Percentiles rank a stretch among this genome's conserved stretches.
Evolutionary conservation across 2,888 invertebrate genomes (phyloP).

Genomic region (Drosophila infuscata): DNA sequence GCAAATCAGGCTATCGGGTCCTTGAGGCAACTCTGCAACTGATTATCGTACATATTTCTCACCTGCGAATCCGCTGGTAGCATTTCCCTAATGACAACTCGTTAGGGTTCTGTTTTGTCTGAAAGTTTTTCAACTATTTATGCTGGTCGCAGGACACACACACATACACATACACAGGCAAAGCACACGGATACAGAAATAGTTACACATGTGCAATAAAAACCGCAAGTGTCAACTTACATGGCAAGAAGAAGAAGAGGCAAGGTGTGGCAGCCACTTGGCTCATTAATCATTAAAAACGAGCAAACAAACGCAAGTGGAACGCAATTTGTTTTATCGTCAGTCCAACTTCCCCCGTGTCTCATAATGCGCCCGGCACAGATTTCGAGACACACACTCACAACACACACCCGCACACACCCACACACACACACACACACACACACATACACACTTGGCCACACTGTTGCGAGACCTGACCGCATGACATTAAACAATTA

Average conservation of each 20-base stretch:
- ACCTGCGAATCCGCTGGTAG: conserved; percentile 19
- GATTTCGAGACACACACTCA: conserved; percentile 50
- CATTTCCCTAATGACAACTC: conserved; percentile 57
- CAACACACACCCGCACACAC: conserved; percentile 17
- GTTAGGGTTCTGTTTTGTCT: conserved; percentile 52
- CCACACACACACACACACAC: conserved; percentile 26
- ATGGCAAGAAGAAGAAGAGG: conserved; percentile 17
- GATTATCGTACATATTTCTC: conserved; percentile 8
- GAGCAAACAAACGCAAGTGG: conserved; percentile 61
- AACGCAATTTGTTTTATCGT: conserved; percentile 71
- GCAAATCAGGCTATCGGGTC: background rate
- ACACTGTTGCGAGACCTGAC: conserved; percentile 54
- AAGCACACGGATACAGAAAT: background rate
- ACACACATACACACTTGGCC: conserved; percentile 22
- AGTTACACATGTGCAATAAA: conserved; percentile 15
- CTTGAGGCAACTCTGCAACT: conserved; percentile 1
- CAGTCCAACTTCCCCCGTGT: conserved; percentile 31
- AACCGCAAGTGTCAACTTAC: conserved; percentile 66
- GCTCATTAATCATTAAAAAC: conserved; percentile 74
- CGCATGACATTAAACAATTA: conserved; percentile 81
- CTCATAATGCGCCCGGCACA: conserved; percentile 40
- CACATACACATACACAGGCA: background rate
- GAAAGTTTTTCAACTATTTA: conserved; percentile 63
- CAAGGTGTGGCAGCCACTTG: conserved; percentile 44
- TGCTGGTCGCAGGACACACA: conserved; percentile 52